Base-by-base conservation (phyloP, 92 coral and sea anemone genomes). In the Nematostella vectensis region DNA sequence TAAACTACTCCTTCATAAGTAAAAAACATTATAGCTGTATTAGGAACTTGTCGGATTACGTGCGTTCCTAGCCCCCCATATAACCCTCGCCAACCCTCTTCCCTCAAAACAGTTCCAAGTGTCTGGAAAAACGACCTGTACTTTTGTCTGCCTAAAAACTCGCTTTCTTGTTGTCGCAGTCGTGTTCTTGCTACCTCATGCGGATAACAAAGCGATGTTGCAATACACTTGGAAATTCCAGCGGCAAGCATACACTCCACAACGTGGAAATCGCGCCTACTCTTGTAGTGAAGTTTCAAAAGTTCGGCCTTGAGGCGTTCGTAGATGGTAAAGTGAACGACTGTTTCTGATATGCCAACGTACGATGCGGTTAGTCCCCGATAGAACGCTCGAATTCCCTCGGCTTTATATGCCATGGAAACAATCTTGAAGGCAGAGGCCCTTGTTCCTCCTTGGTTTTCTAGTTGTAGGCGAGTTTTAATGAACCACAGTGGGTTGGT, bases 131-230 rank as follows among this genome's bases (percentile, higher is more conserved):
- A 89, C 56, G 76, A 67, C 11, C 61, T 70, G 51, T 85, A 82
- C 45, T 75, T 74, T 19, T 77, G 77, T 47, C 63, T 61, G 15
- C 94, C 94, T 27, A 85, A 75, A 21, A 85, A 80, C 25, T 68
- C 74, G 58, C 85, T 89, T 52, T 89, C 96, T 38, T 83, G 95
- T 64, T 89, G 94, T 44, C 96, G 65, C 4, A 81, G 76, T 9
- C 96, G 84, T 22, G 96, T 89, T 25, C 96, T 82, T 8, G 88
- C 85, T 13, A 89, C 96, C 57, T 89, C 96, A 48, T 89, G 96
- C 4, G 96, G 96, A 47, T 89, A 89, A 42, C 89, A 86, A 22
- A 84, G 54, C 28, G 76, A 68, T n/a, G 96, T 71, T 23, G 96
- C 96, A 23, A 89, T 89, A 25, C 77, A 71, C 48, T 89, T 89